Conservation (phyloP, 2,888 invertebrate genomes). For the Drosophila melanosoma region DNA sequence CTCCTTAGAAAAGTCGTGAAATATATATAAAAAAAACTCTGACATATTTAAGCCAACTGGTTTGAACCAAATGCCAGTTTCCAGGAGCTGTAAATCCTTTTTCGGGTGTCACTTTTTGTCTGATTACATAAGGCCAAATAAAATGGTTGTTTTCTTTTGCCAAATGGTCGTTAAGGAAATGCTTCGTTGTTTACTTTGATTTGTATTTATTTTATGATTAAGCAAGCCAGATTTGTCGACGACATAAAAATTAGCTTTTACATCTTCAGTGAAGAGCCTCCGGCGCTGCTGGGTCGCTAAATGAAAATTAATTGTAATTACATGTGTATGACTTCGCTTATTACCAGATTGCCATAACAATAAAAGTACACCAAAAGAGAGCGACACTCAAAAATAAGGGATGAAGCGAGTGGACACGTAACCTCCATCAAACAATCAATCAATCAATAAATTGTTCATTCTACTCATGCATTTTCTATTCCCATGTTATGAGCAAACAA, state of each 20-base stretch:
- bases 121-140: background rate
- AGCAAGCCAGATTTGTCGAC: conserved; percentile 51
- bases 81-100: background rate
- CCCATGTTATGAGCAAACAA: conserved; percentile 41
- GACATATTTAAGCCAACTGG: background rate
- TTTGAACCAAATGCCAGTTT: background rate
- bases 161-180: conserved; percentile 35
- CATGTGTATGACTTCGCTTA: conserved; percentile 56
- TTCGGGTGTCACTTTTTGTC: background rate
- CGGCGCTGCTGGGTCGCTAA: conserved; percentile 27
- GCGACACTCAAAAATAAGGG: conserved; percentile 8
- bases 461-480: conserved; percentile 49
- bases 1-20: background rate
- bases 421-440: conserved; percentile 27
- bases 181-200: conserved; percentile 38
- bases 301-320: conserved; percentile 73
- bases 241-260: conserved; percentile 25
- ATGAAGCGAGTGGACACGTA: conserved; percentile 20
- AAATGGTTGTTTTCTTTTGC: background rate
- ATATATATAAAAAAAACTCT: background rate
- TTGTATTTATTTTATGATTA: conserved; percentile 63
- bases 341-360: conserved; percentile 44
- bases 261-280: background rate
- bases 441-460: conserved; percentile 62
- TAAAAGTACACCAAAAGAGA: conserved; percentile 15